phyloP scores from a whole-genome alignment of 1,140 invertebrate species.

The Trinorchestia longiramus region DNA sequence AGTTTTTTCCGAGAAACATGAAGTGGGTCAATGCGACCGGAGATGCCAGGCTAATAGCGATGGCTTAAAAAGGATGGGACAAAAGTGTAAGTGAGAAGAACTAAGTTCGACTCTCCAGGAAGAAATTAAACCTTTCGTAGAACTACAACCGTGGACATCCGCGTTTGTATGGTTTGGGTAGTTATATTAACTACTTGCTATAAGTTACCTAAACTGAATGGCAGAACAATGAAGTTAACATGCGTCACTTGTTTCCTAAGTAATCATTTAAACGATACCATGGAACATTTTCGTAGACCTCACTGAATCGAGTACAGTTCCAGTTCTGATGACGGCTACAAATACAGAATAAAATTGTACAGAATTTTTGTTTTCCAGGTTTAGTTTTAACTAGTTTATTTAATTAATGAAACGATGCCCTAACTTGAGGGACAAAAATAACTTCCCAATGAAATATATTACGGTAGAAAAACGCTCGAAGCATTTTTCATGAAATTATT shows the following conservation, averaged over 20 bases:
- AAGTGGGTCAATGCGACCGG: not conserved
- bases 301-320: too few relatives aligned
- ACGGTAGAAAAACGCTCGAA: too few relatives aligned
- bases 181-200: not conserved
- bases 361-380: not conserved
- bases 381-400: too few relatives aligned
- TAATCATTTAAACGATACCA: not conserved
- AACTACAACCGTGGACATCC: not conserved
- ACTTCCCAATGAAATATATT: too few relatives aligned
- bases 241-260: not conserved
- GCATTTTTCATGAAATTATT: too few relatives aligned
- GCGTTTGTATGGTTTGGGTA: not conserved
- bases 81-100: not conserved
- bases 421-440: not conserved
- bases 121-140: not conserved
- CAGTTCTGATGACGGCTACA: too few relatives aligned
- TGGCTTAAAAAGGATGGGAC: not conserved
- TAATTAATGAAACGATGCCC: too few relatives aligned
- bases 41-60: not conserved
- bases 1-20: not conserved
- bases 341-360: not conserved
- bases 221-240: not conserved
- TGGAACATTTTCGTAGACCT: not conserved
- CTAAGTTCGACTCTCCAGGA: not conserved
- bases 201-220: not conserved